Evolutionary conservation across 2,888 invertebrate species (phyloP), one percentile per base, ranked within the genome.

Genomic region (Melanchra persicariae): DNA sequence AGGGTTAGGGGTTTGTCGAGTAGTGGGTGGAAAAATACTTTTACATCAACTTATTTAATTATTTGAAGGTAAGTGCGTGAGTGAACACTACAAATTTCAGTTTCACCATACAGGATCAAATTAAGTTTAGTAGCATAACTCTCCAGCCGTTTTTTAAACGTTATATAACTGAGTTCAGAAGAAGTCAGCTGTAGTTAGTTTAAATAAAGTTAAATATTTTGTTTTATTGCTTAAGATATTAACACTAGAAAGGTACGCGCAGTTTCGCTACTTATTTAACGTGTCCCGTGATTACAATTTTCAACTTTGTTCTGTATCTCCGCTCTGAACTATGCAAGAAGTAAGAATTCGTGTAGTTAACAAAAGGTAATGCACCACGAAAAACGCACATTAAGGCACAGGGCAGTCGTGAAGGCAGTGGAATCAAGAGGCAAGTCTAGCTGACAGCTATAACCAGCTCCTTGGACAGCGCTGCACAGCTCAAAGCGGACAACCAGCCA

Each of bases 351-450:
- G 10, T 30, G 30, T 34, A 17, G 12, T 55, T n/a, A 47, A 43
- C 24, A 40, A 59, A 19, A n/a, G 5, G 30, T 54, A 58, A 69
- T 15, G 17, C 34, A 45, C 2, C 45, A 30, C 22, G 17, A 60
- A 49, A 61, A 52, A n/a, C 57, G 54, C 70, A 47, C 47, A 51
- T 12, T 73, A 73, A 73, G 72, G 72, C 72, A 72, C 72, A 40
- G 10, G 60, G 34, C 30, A 62, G 47, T 49, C 30, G n/a, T 72
- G 7, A 55, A 72, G 71, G 62, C 55, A 49, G 30, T 72, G 24
- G 24, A 24, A 5, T 24, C 24, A n/a, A 30, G 7, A 7, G 17
- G 17, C 24, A 26, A 17, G 26, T 24, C 37, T 26, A 37, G 19
- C 37, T 37, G 9, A 15, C 40, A 15, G 40, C 40, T 40, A 15